phyloP scores from a whole-genome alignment of 2,113 vertebrate genomes.

The Centropus unirufus region DNA sequence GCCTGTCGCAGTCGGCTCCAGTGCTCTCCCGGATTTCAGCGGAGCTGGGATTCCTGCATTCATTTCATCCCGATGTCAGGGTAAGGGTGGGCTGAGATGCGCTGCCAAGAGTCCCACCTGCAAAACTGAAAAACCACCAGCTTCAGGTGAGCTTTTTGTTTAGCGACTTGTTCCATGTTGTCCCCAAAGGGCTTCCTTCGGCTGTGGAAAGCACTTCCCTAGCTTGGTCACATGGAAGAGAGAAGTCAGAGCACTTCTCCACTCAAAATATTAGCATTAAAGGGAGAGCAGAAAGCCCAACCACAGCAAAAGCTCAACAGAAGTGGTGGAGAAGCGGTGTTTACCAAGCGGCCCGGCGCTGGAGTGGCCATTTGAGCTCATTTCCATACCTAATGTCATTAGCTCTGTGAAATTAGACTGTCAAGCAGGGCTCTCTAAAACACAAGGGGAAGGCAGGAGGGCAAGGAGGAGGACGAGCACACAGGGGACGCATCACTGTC shows the following conservation, averaged over 20 bases:
- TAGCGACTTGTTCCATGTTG: neutral
- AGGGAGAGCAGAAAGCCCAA: neutral
- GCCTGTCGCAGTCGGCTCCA: neutral
- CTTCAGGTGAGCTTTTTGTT: neutral
- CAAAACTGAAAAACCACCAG: neutral
- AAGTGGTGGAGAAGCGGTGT: neutral
- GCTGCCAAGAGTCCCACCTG: neutral
- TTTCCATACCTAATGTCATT: slow-evolving; percentile 70
- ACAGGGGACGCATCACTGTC: slow-evolving; percentile 79
- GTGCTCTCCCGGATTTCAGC: neutral
- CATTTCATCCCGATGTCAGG: neutral
- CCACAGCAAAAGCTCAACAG: neutral
- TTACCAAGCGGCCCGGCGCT: slow-evolving; percentile 41
- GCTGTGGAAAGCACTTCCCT: neutral
- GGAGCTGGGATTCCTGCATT: neutral
- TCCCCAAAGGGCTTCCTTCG: neutral
- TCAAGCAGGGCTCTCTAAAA: slow-evolving; percentile 72
- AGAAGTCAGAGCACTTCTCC: neutral
- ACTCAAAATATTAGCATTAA: slow-evolving; percentile 19
- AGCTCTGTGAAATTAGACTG: slow-evolving; percentile 74
- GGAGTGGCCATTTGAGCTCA: slow-evolving; percentile 48
- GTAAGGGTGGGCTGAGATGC: neutral
- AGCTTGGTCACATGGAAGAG: neutral
- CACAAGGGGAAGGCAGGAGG: slow-evolving; percentile 45
- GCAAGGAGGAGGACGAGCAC: slow-evolving; percentile 64